phyloP scores from a whole-genome alignment of 2,888 invertebrate species.

The Slavum lentiscoides region DNA sequence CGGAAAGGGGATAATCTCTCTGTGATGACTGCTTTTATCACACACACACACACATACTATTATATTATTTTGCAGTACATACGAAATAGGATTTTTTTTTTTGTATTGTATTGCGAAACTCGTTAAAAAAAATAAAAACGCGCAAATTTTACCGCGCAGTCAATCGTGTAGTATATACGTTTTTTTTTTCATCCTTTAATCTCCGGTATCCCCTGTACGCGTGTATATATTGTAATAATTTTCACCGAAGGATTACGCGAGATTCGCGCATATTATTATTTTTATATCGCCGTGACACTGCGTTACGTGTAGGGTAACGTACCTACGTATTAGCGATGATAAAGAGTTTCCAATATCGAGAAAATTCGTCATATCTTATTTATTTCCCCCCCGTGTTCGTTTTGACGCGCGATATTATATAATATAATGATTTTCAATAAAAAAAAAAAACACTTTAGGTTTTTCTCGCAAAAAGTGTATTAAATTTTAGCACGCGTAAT shows the following conservation, averaged over 20 bases:
- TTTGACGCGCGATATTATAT: too few relatives aligned
- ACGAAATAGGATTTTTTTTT: constrained; percentile 28
- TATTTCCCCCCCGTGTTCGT: too few relatives aligned
- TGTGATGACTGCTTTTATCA: neutral
- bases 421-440: too few relatives aligned
- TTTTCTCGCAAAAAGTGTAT: too few relatives aligned
- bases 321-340: too few relatives aligned
- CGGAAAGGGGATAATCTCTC: constrained; percentile 25
- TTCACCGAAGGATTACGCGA: constrained; percentile 11
- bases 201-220: neutral
- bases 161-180: neutral
- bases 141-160: constrained; percentile 30
- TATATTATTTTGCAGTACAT: neutral
- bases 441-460: too few relatives aligned
- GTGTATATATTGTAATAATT: constrained; percentile 11
- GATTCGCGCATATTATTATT: neutral
- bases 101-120: constrained; percentile 14
- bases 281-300: neutral
- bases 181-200: constrained; percentile 10
- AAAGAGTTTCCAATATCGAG: too few relatives aligned
- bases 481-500: too few relatives aligned
- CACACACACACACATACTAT: neutral
- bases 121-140: constrained; percentile 16
- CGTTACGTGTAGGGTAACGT: too few relatives aligned
- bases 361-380: too few relatives aligned